Percentiles rank a stretch among this genome's conserved stretches.
Evolutionary conservation across 92 coral and sea anemone species (phyloP).

Genomic region (Metridium senile): DNA sequence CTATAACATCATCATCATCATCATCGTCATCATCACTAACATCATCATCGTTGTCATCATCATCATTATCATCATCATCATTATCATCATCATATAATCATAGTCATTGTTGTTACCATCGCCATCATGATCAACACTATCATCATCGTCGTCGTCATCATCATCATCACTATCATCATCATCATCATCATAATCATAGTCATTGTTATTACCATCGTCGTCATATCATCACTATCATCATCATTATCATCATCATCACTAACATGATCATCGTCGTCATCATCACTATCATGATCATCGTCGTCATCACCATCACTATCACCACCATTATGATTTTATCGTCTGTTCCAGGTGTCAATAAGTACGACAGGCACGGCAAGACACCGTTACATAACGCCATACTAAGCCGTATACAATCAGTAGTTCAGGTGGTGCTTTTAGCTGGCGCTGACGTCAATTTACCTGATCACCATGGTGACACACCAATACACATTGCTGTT

Average conservation of each 20-base stretch:
- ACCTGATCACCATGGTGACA: conserved; percentile 57
- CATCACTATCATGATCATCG: not conserved
- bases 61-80: not conserved
- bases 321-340: no score
- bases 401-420: conserved; percentile 35
- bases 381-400: conserved; percentile 67
- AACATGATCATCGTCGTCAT: not conserved
- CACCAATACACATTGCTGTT: conserved; percentile 60
- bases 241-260: not conserved
- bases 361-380: conserved; percentile 51
- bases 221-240: not conserved
- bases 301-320: not conserved
- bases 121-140: not conserved
- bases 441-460: conserved; percentile 55
- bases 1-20: not conserved
- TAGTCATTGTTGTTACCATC: no score
- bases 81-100: no score
- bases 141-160: not conserved
- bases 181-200: not conserved
- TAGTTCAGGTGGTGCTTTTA: conserved; percentile 43
- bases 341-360: conserved; percentile 41
- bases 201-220: no score
- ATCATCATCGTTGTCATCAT: no score
- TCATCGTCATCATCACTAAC: not conserved
- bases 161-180: not conserved